Conservation (phyloP, 2,888 invertebrate species). For the Microctonus aethiopoides region DNA sequence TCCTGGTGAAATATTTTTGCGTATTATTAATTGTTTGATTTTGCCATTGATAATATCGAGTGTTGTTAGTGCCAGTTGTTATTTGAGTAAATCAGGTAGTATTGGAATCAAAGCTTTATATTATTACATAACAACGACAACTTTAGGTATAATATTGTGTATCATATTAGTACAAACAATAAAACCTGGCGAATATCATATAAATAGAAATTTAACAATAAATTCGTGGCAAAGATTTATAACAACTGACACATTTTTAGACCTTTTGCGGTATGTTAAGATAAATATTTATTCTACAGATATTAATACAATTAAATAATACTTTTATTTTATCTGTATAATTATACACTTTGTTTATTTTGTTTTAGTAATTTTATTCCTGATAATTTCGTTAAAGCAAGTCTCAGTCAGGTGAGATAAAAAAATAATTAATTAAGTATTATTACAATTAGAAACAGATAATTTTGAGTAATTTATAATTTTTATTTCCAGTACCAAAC, state of each 20-base stretch:
- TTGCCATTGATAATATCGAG: slow-evolving; percentile 91
- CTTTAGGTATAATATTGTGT: slow-evolving; percentile 87
- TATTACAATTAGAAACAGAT: not conserved
- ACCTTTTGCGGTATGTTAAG: slow-evolving; percentile 79
- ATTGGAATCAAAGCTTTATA: slow-evolving; percentile 58
- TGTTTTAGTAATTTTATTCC: slow-evolving; percentile 81
- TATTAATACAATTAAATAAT: not conserved
- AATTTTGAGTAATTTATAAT: too few relatives aligned
- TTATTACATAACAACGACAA: slow-evolving; percentile 93
- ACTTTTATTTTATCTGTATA: not conserved
- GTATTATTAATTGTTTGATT: slow-evolving; percentile 94
- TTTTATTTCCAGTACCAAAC: slow-evolving; percentile 73
- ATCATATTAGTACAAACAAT: slow-evolving; percentile 90
- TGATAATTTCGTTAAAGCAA: slow-evolving; percentile 87
- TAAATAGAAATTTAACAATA: slow-evolving; percentile 26
- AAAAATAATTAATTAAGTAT: slow-evolving; percentile 16
- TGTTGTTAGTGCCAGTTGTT: slow-evolving; percentile 76
- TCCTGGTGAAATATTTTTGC: slow-evolving; percentile 92
- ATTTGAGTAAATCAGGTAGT: slow-evolving; percentile 56
- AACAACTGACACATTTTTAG: slow-evolving; percentile 90
- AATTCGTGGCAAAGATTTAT: slow-evolving; percentile 71
- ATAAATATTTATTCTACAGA: slow-evolving; percentile 13
- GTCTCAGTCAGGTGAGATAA: slow-evolving; percentile 70
- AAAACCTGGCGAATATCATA: slow-evolving; percentile 76
- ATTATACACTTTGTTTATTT: not conserved